These are phyloP conservation scores for Carassius gibelio DNA, from an alignment of 2,113 vertebrate genomes.

Conservation along the genomic window DNA sequence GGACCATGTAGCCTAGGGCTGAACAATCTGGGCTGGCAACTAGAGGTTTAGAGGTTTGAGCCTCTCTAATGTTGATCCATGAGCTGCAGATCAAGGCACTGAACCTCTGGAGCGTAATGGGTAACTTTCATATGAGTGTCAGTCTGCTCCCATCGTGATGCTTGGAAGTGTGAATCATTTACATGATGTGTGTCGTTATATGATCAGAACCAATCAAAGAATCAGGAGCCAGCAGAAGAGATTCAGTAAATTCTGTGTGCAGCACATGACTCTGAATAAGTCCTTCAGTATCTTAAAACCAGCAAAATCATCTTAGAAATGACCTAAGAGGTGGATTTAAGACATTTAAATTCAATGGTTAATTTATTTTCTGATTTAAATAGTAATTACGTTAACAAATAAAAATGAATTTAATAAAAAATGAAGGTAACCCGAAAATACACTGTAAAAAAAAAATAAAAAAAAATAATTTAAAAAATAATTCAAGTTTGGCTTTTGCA, in stretches of 20 bases:
- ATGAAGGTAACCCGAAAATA: too few relatives aligned
- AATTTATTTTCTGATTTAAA: too few relatives aligned
- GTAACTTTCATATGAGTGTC: not conserved
- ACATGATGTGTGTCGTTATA: not conserved
- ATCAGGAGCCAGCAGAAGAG: not conserved
- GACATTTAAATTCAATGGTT: not conserved
- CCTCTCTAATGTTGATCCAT: not conserved
- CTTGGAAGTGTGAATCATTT: not conserved
- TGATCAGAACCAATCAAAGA: slow-evolving; percentile 2
- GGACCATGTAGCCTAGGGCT: not conserved
- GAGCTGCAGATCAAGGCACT: not conserved
- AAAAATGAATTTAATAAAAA: too few relatives aligned
- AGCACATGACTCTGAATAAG: too few relatives aligned
- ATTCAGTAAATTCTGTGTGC: too few relatives aligned
- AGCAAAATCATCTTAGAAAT: too few relatives aligned
- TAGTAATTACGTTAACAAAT: too few relatives aligned
- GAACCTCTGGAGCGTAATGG: not conserved
- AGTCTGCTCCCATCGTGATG: not conserved
- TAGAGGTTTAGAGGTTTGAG: not conserved
- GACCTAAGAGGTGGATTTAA: not conserved
- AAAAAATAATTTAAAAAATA: too few relatives aligned
- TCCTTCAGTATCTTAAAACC: too few relatives aligned
- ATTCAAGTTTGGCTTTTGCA: too few relatives aligned
- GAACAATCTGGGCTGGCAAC: not conserved
- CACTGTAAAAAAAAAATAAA: too few relatives aligned